These are phyloP conservation scores for Cyprinus carpio DNA, from an alignment of 2,113 vertebrate species.

Conservation along the genomic window DNA sequence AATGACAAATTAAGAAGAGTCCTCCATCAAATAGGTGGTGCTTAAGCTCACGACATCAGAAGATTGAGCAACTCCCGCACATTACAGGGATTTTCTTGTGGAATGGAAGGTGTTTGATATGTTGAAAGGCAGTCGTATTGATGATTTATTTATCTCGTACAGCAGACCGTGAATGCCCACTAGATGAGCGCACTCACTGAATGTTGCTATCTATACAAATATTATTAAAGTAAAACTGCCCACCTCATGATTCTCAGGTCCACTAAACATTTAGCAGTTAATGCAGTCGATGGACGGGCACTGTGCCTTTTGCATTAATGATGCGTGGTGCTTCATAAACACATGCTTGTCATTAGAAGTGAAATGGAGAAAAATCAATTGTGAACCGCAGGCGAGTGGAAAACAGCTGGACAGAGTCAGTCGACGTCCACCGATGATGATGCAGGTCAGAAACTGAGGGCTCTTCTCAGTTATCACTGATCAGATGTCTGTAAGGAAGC, in stretches of 20 bases:
- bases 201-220: constrained; percentile 68
- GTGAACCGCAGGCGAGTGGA: constrained; percentile 12
- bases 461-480: not conserved
- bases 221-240: constrained; percentile 71
- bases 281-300: constrained; percentile 69
- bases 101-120: constrained; percentile 64
- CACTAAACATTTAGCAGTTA: constrained; percentile 73
- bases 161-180: constrained; percentile 69
- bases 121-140: constrained; percentile 68
- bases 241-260: constrained; percentile 46
- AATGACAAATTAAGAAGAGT: constrained; percentile 63
- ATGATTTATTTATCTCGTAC: constrained; percentile 75
- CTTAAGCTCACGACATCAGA: constrained; percentile 59
- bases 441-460: not conserved
- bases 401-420: not conserved
- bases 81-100: constrained; percentile 59
- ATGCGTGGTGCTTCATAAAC: constrained; percentile 43
- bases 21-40: constrained; percentile 67
- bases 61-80: constrained; percentile 63
- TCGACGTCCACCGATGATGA: constrained; percentile 1
- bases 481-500: not conserved
- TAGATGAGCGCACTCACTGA: constrained; percentile 68
- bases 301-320: constrained; percentile 71
- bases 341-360: constrained; percentile 20
- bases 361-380: constrained; percentile 21